A percentile compares a stretch with the other conserved stretches of the same genome.
Evolutionary conservation across 2,113 vertebrate species (phyloP).

Genomic region (Phasianus colchicus): DNA sequence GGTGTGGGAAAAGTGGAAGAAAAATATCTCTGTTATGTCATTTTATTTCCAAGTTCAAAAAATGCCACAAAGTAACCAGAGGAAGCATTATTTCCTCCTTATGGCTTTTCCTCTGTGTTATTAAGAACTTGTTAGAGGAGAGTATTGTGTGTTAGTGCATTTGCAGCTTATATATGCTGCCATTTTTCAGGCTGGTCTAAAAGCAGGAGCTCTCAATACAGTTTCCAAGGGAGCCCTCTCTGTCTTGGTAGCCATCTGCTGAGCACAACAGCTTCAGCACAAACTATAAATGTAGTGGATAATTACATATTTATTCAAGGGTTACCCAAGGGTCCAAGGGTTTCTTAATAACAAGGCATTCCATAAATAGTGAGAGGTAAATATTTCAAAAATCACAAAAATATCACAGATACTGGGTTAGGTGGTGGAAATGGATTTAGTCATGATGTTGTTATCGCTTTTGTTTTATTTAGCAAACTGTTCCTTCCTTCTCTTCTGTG

Average conservation of each 20-base stretch:
- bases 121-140: not conserved
- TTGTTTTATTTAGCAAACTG: not conserved
- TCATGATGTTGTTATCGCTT: not conserved
- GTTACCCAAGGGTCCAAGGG: not conserved
- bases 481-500: not conserved
- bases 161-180: not conserved
- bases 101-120: not conserved
- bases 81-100: not conserved
- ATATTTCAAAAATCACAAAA: not conserved
- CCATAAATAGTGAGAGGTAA: not conserved
- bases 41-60: constrained; percentile 9
- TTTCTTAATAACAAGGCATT: not conserved
- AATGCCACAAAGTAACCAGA: not conserved
- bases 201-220: not conserved
- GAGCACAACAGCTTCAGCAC: not conserved
- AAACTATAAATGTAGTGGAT: constrained; percentile 10
- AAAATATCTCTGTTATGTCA: not conserved
- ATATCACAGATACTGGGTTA: not conserved
- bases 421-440: not conserved
- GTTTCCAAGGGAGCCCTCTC: not conserved
- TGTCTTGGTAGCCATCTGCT: not conserved
- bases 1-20: not conserved
- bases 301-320: not conserved
- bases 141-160: not conserved
- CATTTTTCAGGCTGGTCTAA: constrained; percentile 1